Base-by-base conservation (phyloP, 2,888 invertebrate species). In the Onthophagus sagittarius region DNA sequence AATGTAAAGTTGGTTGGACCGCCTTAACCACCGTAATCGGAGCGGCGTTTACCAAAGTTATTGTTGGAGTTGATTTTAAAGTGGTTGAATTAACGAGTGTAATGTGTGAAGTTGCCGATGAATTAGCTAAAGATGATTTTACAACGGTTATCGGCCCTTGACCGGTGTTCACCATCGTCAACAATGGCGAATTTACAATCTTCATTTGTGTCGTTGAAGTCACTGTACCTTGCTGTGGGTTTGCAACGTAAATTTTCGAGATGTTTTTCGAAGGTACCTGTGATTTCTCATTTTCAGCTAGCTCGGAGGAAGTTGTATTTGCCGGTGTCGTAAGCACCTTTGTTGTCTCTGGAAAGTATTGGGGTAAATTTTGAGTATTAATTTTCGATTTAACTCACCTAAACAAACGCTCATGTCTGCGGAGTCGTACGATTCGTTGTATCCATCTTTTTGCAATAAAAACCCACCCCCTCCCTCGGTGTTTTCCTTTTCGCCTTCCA, bases 331-430 rank as follows among this genome's bases (percentile, higher is more conserved):
- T 78, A 77, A 83, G 82, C 80, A 81, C 81, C 72, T 80, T 78
- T 65, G 78, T 80, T 23, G 80, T 77, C 76, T 83, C 80, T 81
- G 71, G 70, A 74, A 75, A 3, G 3, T 23, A 23, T 23, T 23
- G 3, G 23, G 3, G 1, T 15, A 64, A 13, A 15, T 64, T 31
- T 63, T 32, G 67, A n/a, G 31, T 6, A 53, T 70, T 72, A 72
- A 71, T 62, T 14, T 70, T 62, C 63, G 71, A 65, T 67, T 71
- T 71, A 67, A 77, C 78, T 74, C 77, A 82, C 82, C 84, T 75
- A 84, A 79, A 80, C 85, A 85, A 74, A 84, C 81, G 79, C 84
- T 85, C 85, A 85, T 85, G 81, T 79, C 77, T 76, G 77, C 70
- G 72, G 71, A 71, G 73, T 63, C 74, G 71, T 79, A 79, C 78